Conservation (phyloP, 2,797 vertebrate species). For the Syngnathus acus region DNA sequence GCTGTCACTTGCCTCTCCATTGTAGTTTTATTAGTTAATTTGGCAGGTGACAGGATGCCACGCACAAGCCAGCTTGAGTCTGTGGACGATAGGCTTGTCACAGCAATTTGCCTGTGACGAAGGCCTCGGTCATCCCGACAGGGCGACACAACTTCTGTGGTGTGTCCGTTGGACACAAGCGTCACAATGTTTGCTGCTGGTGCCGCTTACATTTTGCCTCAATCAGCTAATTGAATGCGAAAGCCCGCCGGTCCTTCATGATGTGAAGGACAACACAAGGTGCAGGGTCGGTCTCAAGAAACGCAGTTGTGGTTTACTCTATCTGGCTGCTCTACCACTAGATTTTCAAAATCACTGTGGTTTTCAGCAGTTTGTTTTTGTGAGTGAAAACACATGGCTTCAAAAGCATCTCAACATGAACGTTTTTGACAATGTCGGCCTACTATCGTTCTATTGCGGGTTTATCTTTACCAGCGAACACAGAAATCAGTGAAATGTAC, state of each 20-base stretch:
- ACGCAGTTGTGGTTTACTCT: conserved; percentile 44
- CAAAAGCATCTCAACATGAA: background rate
- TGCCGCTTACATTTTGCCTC: conserved; percentile 72
- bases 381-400: background rate
- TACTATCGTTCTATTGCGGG: too few species aligned
- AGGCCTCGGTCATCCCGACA: conserved; percentile 57
- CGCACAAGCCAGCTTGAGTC: conserved; percentile 29
- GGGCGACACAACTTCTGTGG: conserved; percentile 64
- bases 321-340: background rate
- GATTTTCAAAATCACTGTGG: background rate
- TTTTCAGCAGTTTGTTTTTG: background rate
- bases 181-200: conserved; percentile 62
- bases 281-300: conserved; percentile 46
- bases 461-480: too few species aligned
- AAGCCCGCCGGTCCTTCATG: conserved; percentile 59
- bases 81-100: conserved; percentile 61
- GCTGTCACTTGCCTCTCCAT: conserved; percentile 39
- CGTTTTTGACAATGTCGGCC: background rate
- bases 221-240: conserved; percentile 76
- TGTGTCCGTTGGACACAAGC: conserved; percentile 62
- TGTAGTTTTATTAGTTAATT: conserved; percentile 57
- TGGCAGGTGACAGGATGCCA: conserved; percentile 45
- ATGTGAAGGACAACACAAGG: conserved; percentile 64
- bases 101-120: conserved; percentile 55
- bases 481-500: background rate